phyloP scores from a whole-genome alignment of 2,113 vertebrate species.

The Ammodytes dubius region DNA sequence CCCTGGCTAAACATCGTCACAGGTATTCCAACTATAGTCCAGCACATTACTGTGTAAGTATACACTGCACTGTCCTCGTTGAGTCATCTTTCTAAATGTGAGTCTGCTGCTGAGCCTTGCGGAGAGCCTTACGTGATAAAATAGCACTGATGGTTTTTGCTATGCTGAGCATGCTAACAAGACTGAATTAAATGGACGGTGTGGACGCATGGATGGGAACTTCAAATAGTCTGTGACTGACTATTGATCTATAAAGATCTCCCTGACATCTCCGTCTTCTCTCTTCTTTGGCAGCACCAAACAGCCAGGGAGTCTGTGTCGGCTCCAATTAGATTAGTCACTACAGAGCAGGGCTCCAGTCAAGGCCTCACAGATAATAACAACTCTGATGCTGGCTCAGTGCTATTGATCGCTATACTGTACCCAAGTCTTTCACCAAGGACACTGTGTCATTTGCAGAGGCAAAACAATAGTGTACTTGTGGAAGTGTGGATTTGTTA shows the following conservation, averaged over 20 bases:
- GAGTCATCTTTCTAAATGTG: conserved; percentile 53
- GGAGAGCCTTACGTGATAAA: conserved; percentile 28
- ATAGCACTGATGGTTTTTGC: conserved; percentile 8
- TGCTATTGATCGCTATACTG: conserved; percentile 70
- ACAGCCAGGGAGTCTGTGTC: conserved; percentile 64
- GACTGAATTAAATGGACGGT: conserved; percentile 3
- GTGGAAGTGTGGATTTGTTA: neutral
- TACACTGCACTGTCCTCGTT: neutral
- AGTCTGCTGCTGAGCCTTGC: conserved; percentile 42
- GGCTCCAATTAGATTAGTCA: conserved; percentile 76
- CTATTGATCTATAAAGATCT: conserved; percentile 64
- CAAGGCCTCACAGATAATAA: conserved; percentile 62
- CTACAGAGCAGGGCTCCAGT: conserved; percentile 51
- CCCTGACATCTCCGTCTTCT: conserved; percentile 58
- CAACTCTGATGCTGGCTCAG: conserved; percentile 67
- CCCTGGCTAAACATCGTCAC: neutral
- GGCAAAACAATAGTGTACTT: conserved; percentile 32
- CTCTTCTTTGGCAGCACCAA: conserved; percentile 54
- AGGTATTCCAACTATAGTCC: conserved; percentile 13
- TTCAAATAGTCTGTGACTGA: conserved; percentile 46
- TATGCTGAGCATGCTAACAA: conserved; percentile 11
- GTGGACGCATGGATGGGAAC: conserved; percentile 26
- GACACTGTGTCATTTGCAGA: conserved; percentile 41
- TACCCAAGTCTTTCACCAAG: conserved; percentile 36
- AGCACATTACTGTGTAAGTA: neutral